Percentiles rank a stretch among this genome's conserved stretches.
phyloP scores from a whole-genome alignment of 1,140 invertebrate species.

The Cydia amplana region DNA sequence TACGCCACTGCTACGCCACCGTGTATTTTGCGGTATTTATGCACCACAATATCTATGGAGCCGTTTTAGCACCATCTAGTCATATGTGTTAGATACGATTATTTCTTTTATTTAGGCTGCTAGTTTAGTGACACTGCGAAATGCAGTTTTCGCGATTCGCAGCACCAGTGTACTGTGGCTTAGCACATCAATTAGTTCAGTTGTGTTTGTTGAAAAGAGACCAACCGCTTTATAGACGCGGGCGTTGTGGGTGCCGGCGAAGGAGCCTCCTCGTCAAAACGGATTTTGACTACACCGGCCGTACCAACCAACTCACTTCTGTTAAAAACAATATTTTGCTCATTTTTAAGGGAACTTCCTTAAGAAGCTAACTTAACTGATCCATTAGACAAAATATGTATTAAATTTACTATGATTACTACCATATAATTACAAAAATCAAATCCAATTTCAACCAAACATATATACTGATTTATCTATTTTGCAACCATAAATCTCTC shows the following conservation, averaged over 20 bases:
- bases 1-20: no score
- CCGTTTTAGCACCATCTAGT: no score
- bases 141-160: neutral
- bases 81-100: no score
- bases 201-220: slow-evolving; percentile 63
- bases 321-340: slow-evolving; percentile 65
- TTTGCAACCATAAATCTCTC: no score
- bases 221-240: slow-evolving; percentile 78
- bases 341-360: slow-evolving; percentile 11
- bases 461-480: no score
- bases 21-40: no score
- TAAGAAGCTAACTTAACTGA: no score
- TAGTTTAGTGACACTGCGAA: neutral
- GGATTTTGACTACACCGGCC: slow-evolving; percentile 78
- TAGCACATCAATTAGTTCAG: slow-evolving; percentile 50
- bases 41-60: no score
- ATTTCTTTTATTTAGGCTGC: neutral
- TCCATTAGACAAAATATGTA: no score
- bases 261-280: slow-evolving; percentile 75
- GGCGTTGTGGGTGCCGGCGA: slow-evolving; percentile 75
- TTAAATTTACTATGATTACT: no score
- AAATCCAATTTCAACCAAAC: no score
- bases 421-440: no score
- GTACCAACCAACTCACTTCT: slow-evolving; percentile 79
- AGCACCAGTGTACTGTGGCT: slow-evolving; percentile 28